A percentile compares a stretch with the other conserved stretches of the same genome.
phyloP scores from a whole-genome alignment of 1,140 invertebrate species.

The Solenopsis invicta region DNA sequence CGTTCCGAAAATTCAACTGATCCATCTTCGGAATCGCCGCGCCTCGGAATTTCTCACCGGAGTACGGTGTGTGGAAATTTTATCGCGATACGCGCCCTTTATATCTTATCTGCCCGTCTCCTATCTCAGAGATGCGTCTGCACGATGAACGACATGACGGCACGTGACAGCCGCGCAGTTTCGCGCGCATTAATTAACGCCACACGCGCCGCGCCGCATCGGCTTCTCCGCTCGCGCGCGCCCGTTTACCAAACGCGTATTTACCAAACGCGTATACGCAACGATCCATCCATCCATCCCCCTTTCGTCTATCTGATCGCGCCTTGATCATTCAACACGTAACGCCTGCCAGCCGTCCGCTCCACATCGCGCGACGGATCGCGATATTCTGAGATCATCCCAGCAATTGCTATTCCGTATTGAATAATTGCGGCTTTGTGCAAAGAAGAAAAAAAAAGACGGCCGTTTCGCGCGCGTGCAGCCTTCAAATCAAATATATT shows the following conservation, averaged over 20 bases:
- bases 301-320: constrained; percentile 78
- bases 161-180: background rate
- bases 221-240: background rate
- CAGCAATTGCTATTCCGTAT: constrained; percentile 23
- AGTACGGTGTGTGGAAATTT: background rate
- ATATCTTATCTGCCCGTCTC: background rate
- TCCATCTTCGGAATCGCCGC: background rate
- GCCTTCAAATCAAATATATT: background rate
- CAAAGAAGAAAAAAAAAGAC: background rate
- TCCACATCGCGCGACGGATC: constrained; percentile 66
- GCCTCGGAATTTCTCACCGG: background rate
- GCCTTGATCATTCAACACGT: constrained; percentile 80
- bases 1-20: background rate
- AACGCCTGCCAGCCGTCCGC: constrained; percentile 70
- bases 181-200: constrained; percentile 47
- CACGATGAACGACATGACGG: background rate
- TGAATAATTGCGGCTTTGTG: constrained; percentile 38
- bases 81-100: background rate
- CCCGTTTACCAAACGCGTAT: constrained; percentile 16
- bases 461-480: background rate
- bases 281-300: constrained; percentile 15
- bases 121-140: background rate
- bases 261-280: constrained; percentile 18
- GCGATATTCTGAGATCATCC: constrained; percentile 66
- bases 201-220: background rate